Evolutionary conservation across 2,888 invertebrate species (phyloP), one percentile per base, ranked within the genome.

Genomic region (Folsomia candida): DNA sequence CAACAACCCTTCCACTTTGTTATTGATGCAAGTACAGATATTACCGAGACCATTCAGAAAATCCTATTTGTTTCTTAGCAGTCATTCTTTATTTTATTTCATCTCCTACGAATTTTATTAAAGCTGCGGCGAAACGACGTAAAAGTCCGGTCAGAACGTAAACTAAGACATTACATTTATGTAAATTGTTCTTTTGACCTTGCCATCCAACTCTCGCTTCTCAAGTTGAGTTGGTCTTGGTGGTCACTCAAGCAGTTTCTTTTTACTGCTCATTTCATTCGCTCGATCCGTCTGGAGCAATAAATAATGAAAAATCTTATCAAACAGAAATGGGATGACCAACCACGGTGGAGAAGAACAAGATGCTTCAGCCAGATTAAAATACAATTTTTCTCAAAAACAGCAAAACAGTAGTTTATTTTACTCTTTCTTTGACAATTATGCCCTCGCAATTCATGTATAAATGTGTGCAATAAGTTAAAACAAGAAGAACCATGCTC

Each of bases 21-120:
- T 37, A 37, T 37, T 37, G 37, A 37, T 37, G 37, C 37, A 37
- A 14, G 6, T 37, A 37, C 37, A 37, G 37, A 37, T 4, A n/a
- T n/a, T n/a, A 14, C 22, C 54, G 18, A 54, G 54, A n/a, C 18
- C n/a, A 22, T 54, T n/a, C 54, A 6, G 11, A 11, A 22, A 22
- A 54, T 22, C 22, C 22, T 54, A 54, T 22, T 54, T 22, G 6
- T 54, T 54, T 20, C 54, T 54, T 54, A n/a, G 54, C 4, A 14
- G 18, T 54, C 54, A 18, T 6, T 54, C 54, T 65, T 51, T 65
- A 65, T 65, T 65, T 65, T 65, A 65, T 65, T 25, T 51, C 28
- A 18, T 54, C 6, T 54, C 26, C 51, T 2, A 47, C 27, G 25
- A 54, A 54, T 65, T 65, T 57, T 65, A 51, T 64, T 57, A 28